These are phyloP conservation scores for Drosophila neonasuta DNA, from an alignment of 2,888 invertebrate species.

Conservation along the genomic window DNA sequence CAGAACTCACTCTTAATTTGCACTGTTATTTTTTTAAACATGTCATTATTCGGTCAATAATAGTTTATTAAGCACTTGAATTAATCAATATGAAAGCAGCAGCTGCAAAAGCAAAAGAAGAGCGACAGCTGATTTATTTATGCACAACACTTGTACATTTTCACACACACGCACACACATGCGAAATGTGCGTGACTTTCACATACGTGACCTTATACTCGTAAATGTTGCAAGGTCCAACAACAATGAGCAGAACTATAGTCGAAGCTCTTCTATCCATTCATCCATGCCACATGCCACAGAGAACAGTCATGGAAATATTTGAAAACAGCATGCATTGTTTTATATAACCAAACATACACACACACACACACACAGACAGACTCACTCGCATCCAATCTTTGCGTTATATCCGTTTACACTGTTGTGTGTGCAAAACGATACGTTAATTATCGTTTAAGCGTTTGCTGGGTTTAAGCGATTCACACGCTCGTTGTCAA, in stretches of 20 bases:
- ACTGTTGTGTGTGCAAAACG: slow-evolving; percentile 27
- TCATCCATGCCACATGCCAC: not conserved
- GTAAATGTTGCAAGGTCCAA: slow-evolving; percentile 6
- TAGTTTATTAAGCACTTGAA: slow-evolving; percentile 27
- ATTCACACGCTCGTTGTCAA: slow-evolving; percentile 10
- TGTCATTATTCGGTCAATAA: slow-evolving; percentile 15
- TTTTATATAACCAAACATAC: slow-evolving; percentile 8
- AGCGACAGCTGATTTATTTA: slow-evolving; percentile 18
- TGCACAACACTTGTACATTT: slow-evolving; percentile 27
- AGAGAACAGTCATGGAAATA: slow-evolving; percentile 4
- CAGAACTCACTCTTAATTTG: no score
- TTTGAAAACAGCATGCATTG: slow-evolving; percentile 11
- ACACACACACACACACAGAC: not conserved
- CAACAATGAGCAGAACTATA: not conserved
- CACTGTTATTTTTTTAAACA: slow-evolving; percentile 12
- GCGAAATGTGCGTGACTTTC: slow-evolving; percentile 16
- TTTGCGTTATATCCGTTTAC: slow-evolving; percentile 14
- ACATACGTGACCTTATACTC: slow-evolving; percentile 12
- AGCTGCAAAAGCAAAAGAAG: not conserved
- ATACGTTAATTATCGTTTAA: slow-evolving; percentile 30
- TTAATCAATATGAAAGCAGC: slow-evolving; percentile 30
- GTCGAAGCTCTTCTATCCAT: not conserved
- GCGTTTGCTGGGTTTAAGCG: slow-evolving; percentile 1
- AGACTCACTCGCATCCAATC: not conserved
- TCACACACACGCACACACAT: slow-evolving; percentile 7